Base-by-base conservation (phyloP, 2,888 invertebrate genomes). In the Chaetoderma sp. region DNA sequence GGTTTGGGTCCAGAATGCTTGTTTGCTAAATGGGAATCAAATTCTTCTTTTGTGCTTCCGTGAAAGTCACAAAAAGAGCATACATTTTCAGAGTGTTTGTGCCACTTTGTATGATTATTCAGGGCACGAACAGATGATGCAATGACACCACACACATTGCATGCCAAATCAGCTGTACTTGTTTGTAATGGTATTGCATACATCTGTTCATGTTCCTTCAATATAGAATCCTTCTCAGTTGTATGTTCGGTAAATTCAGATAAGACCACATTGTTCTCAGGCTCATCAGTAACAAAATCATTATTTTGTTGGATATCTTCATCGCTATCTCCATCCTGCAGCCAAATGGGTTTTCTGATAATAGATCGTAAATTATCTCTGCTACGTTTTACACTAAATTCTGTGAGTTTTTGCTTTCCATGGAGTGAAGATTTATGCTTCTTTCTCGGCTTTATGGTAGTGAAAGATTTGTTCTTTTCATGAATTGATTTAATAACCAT, bases 1-100 rank as follows among this genome's bases (percentile, higher is more conserved):
- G 89, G 89, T 52, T 87, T 84, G 2, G 87, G 84, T 30, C 88
- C 79, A 30, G 87, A 84, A 73, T 90, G 90, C 2, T 72, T n/a
- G n/a, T n/a, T 77, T 21, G 71, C 67, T 1, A 89, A 72, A 74
- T 90, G 90, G 5, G 70, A 71, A 55, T 78, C 66, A 45, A 87
- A 76, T 33, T 78, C 78, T 36, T 81, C 78, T 42, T 70, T 64
- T 36, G 73, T 76, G 13, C 81, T 78, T 28, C 80, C 79, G 62
- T 84, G 76, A 58, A 77, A 77, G 49, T 82, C 80, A 74, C 87
- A 88, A 33, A 83, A 80, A 47, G 83, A 84, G 70, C 87, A 88
- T 4, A 80, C 77, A 28, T 78, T 76, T 44, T 77, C 72, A 4
- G 71, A 74, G 70, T 82, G 77, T 18, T 78, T 66, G 62, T 81